phyloP scores from a whole-genome alignment of 2,888 invertebrate genomes.

The Argyresthia albistria region DNA sequence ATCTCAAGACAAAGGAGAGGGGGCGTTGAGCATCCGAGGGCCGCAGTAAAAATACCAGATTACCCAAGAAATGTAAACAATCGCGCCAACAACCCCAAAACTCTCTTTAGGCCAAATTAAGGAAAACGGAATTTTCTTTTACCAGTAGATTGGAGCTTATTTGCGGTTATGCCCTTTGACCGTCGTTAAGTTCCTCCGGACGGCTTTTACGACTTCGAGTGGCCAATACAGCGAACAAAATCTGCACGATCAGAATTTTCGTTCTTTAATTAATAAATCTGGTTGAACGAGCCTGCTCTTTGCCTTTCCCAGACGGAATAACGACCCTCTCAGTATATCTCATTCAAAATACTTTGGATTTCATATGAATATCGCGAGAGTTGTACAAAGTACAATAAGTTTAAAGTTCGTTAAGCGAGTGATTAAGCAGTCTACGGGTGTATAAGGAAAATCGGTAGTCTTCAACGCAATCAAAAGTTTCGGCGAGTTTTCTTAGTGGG shows the following conservation, averaged over 20 bases:
- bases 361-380: neutral
- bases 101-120: conserved; percentile 65
- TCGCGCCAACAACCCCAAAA: conserved; percentile 46
- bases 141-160: conserved; percentile 65
- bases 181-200: conserved; percentile 68
- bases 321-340: conserved; percentile 39
- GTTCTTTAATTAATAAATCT: conserved; percentile 67
- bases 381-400: neutral
- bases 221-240: conserved; percentile 67
- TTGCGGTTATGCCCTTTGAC: conserved; percentile 73
- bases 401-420: conserved; percentile 14
- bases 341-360: conserved; percentile 25
- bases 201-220: conserved; percentile 68
- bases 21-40: neutral
- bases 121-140: conserved; percentile 63
- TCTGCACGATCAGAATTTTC: conserved; percentile 69
- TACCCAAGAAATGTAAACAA: conserved; percentile 56
- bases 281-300: conserved; percentile 36
- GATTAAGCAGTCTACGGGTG: conserved; percentile 59
- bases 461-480: conserved; percentile 64
- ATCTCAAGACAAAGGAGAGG: neutral
- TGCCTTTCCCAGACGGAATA: conserved; percentile 52
- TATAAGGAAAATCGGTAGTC: conserved; percentile 54
- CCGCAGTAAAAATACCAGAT: conserved; percentile 20
- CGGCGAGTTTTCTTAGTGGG: conserved; percentile 60